phyloP scores from a whole-genome alignment of 35 echinoderm and acorn worm genomes.

The Patiria miniata region DNA sequence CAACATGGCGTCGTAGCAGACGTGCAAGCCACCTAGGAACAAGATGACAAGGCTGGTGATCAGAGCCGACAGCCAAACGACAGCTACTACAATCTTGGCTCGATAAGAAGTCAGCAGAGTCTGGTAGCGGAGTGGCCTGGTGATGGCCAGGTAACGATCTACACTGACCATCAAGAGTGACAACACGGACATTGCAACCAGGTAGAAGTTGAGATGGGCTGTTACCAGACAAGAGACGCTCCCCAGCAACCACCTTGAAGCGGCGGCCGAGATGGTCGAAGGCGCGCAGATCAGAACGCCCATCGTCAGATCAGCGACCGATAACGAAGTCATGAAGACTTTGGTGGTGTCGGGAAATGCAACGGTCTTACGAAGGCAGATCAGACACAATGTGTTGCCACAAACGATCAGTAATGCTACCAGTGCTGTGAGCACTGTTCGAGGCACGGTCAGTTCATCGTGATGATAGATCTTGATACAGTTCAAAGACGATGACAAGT shows the following conservation, averaged over 20 bases:
- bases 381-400: background rate
- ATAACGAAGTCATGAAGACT: constrained; percentile 1
- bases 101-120: background rate
- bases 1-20: constrained; percentile 23
- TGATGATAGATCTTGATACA: background rate
- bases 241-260: background rate
- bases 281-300: background rate
- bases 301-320: background rate
- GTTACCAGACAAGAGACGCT: background rate
- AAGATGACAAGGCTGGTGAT: background rate
- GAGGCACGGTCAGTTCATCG: background rate
- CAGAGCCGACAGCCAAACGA: background rate
- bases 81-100: background rate
- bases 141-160: background rate
- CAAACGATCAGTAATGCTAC: background rate
- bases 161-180: background rate
- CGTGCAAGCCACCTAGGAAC: background rate
- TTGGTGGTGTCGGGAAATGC: background rate
- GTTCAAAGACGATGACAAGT: background rate
- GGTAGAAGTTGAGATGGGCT: background rate
- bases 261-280: background rate
- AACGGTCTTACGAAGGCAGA: background rate
- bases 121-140: background rate
- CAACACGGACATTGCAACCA: background rate
- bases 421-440: background rate